A percentile compares a stretch with the other conserved stretches of the same genome.
Conservation (phyloP, 2,113 vertebrate genomes). For the Chelonoidis abingdonii region DNA sequence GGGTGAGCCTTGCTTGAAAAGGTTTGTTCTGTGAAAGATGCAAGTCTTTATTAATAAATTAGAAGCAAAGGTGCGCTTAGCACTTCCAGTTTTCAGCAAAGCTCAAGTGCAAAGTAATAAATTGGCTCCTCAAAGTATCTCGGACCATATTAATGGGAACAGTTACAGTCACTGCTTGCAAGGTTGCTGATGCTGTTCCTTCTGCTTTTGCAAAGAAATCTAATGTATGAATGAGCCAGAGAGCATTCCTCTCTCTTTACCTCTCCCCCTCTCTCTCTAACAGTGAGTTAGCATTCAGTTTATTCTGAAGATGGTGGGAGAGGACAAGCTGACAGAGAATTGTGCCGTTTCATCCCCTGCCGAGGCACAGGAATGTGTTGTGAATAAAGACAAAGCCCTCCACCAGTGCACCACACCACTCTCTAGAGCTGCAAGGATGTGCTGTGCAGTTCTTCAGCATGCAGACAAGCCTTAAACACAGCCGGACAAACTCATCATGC, state of each 20-base stretch:
- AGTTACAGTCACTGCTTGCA: slow-evolving; percentile 68
- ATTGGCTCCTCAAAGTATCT: slow-evolving; percentile 76
- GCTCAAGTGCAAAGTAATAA: slow-evolving; percentile 71
- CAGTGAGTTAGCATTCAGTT: slow-evolving; percentile 71
- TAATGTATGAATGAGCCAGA: slow-evolving; percentile 66
- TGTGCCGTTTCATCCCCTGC: slow-evolving; percentile 73
- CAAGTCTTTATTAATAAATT: slow-evolving; percentile 67
- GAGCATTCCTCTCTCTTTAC: slow-evolving; percentile 51
- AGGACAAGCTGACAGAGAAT: slow-evolving; percentile 72
- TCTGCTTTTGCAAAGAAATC: slow-evolving; percentile 75
- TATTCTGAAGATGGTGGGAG: slow-evolving; percentile 69
- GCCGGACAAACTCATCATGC: slow-evolving; percentile 1
- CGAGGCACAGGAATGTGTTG: slow-evolving; percentile 80
- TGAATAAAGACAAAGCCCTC: slow-evolving; percentile 82
- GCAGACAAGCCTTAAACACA: slow-evolving; percentile 35
- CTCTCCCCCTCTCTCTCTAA: slow-evolving; percentile 36
- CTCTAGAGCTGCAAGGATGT: slow-evolving; percentile 73
- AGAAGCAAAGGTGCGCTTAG: slow-evolving; percentile 69
- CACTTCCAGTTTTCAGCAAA: slow-evolving; percentile 70
- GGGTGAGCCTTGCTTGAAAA: slow-evolving; percentile 71
- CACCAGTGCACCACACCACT: slow-evolving; percentile 64
- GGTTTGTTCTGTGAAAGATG: slow-evolving; percentile 67
- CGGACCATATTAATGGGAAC: slow-evolving; percentile 68
- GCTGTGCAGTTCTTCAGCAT: slow-evolving; percentile 64
- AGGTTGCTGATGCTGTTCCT: slow-evolving; percentile 76